phyloP scores from a whole-genome alignment of 2,888 invertebrate genomes.

The Kuschelorhynchus macadamiae region DNA sequence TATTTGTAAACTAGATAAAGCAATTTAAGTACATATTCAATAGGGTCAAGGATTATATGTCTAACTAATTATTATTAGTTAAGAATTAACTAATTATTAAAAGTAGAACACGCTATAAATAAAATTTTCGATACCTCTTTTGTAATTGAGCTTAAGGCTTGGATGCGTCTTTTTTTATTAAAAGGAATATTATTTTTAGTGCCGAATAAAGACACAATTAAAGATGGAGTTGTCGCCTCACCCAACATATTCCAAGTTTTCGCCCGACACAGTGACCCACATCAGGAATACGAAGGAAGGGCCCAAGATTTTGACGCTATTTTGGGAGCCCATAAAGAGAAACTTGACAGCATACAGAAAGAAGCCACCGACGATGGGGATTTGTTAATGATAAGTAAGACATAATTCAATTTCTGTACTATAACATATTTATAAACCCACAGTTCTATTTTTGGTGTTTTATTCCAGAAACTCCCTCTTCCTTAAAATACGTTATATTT shows the following conservation, averaged over 20 bases:
- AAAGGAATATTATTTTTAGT: neutral
- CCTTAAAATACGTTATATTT: neutral
- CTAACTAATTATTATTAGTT: too few species aligned
- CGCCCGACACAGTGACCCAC: neutral
- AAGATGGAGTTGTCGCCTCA: constrained; percentile 17
- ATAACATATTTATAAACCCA: neutral
- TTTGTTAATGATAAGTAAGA: constrained; percentile 49
- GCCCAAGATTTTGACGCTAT: constrained; percentile 37
- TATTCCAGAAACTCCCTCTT: constrained; percentile 1
- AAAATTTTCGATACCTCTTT: too few species aligned
- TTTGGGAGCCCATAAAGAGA: constrained; percentile 43
- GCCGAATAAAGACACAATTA: neutral
- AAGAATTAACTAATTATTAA: too few species aligned
- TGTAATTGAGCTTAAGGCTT: too few species aligned
- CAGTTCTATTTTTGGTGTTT: neutral
- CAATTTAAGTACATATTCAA: too few species aligned
- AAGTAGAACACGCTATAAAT: too few species aligned
- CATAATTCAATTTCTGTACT: constrained; percentile 2
- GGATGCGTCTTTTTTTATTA: too few species aligned
- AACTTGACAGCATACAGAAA: constrained; percentile 40
- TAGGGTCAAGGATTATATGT: too few species aligned
- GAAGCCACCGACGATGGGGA: constrained; percentile 42
- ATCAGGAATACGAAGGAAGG: constrained; percentile 22
- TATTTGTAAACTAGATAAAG: too few species aligned
- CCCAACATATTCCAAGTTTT: constrained; percentile 28